These are phyloP conservation scores for Scartelaos histophorus DNA, from an alignment of 2,113 vertebrate species.

Conservation along the genomic window DNA sequence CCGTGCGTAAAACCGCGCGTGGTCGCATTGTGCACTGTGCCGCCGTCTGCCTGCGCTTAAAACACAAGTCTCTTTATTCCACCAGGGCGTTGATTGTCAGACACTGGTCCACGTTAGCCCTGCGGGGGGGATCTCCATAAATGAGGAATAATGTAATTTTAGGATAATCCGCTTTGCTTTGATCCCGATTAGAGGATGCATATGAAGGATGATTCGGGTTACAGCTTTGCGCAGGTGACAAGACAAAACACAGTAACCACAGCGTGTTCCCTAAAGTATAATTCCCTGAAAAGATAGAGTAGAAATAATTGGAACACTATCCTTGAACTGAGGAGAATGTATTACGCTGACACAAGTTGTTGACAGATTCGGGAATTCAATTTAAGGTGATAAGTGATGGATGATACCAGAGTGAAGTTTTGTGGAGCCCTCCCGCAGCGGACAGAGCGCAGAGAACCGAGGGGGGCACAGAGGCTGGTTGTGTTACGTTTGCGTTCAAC, in stretches of 20 bases:
- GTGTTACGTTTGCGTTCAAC: constrained; percentile 25
- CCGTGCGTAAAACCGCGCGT: constrained; percentile 58
- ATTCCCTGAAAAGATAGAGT: not conserved
- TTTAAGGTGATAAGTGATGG: not conserved
- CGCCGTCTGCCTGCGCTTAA: constrained; percentile 6
- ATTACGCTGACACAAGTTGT: not conserved
- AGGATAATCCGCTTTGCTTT: constrained; percentile 49
- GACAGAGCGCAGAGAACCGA: constrained; percentile 33
- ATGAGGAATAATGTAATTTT: constrained; percentile 49
- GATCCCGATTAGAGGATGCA: constrained; percentile 31
- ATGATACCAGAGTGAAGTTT: constrained; percentile 38
- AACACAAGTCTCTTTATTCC: constrained; percentile 20
- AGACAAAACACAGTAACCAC: constrained; percentile 1
- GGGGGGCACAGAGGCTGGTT: constrained; percentile 31
- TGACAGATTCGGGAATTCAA: not conserved
- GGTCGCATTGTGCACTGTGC: constrained; percentile 46
- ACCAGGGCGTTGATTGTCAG: constrained; percentile 28
- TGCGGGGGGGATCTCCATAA: constrained; percentile 25
- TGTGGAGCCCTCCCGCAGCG: constrained; percentile 14
- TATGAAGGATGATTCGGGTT: constrained; percentile 23
- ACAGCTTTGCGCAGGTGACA: constrained; percentile 32
- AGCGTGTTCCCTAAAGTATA: not conserved
- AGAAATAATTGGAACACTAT: not conserved
- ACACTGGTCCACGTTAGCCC: constrained; percentile 30
- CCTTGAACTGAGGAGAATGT: not conserved